Percentiles rank a stretch among this genome's conserved stretches.
Conservation (phyloP, 2,888 invertebrate species). For the Eupithecia subfuscata region DNA sequence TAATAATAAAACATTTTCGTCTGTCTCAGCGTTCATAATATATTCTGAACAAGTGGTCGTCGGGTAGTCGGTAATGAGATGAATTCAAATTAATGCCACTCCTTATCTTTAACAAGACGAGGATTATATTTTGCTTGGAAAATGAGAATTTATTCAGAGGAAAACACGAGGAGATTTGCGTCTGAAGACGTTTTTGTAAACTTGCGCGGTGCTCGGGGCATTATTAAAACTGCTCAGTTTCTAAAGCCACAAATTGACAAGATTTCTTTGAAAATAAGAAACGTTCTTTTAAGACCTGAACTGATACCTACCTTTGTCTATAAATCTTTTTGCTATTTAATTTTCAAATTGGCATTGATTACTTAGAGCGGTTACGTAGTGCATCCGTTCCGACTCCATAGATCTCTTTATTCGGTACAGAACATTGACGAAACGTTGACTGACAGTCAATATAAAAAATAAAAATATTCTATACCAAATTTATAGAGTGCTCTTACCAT, state of each 20-base stretch:
- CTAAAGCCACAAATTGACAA: slow-evolving; percentile 14
- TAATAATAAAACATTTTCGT: slow-evolving; percentile 59
- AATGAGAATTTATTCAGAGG: slow-evolving; percentile 57
- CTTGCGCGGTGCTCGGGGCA: slow-evolving; percentile 4
- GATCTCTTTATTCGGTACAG: too few species aligned
- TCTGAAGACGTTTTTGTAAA: slow-evolving; percentile 37
- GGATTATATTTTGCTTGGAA: slow-evolving; percentile 63
- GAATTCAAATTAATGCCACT: slow-evolving; percentile 63
- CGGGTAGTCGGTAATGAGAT: slow-evolving; percentile 59
- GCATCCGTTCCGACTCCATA: too few species aligned
- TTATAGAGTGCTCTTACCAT: too few species aligned
- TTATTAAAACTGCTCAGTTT: slow-evolving; percentile 19
- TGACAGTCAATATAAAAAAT: too few species aligned
- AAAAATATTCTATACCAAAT: too few species aligned
- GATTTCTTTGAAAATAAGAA: slow-evolving; percentile 6
- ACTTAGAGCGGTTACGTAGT: too few species aligned
- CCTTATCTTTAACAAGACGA: slow-evolving; percentile 61
- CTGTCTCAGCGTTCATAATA: slow-evolving; percentile 58
- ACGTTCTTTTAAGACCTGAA: slow-evolving; percentile 3
- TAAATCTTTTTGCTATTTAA: too few species aligned
- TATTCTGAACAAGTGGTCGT: slow-evolving; percentile 60
- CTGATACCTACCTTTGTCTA: neutral
- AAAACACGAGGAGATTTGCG: slow-evolving; percentile 52
- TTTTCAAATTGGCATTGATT: too few species aligned
- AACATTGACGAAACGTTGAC: too few species aligned